A percentile compares a stretch with the other conserved stretches of the same genome.
These are phyloP conservation scores for Seira sanloemensis DNA, from an alignment of 2,888 invertebrate genomes.

Conservation along the genomic window DNA sequence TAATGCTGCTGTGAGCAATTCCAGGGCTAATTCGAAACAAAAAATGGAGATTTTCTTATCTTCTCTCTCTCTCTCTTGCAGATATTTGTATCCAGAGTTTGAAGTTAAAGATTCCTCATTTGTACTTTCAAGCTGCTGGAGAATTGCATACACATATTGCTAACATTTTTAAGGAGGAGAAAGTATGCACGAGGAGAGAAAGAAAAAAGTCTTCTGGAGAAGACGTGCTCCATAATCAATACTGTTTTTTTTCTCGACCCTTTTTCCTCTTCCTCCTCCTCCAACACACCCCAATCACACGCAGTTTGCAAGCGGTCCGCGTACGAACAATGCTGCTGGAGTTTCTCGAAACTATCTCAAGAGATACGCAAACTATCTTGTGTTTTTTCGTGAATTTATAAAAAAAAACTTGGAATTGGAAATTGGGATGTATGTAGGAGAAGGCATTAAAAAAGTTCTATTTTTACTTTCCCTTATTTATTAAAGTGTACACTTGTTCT, in stretches of 20 bases:
- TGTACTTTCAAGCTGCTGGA: not conserved
- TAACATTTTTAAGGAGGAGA: conserved; percentile 15
- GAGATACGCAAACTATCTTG: not conserved
- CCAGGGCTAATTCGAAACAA: conserved; percentile 11
- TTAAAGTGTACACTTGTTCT: not conserved
- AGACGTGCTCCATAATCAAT: conserved; percentile 17
- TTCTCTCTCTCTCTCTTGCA: too few relatives aligned
- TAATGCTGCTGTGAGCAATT: too few relatives aligned
- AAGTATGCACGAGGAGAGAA: conserved; percentile 10
- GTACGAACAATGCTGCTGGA: not conserved
- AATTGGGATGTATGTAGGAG: too few relatives aligned
- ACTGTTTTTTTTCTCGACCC: conserved; percentile 7
- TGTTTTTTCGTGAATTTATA: not conserved
- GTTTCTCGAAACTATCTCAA: not conserved
- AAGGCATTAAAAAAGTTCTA: not conserved
- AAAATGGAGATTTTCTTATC: conserved; percentile 1
- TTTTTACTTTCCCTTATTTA: conserved; percentile 3
- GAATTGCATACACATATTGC: too few relatives aligned
- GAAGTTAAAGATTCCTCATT: not conserved
- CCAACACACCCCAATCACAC: conserved; percentile 15
- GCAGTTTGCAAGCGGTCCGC: conserved; percentile 10
- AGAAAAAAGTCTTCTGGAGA: not conserved
- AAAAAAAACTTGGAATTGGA: too few relatives aligned
- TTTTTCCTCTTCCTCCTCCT: not conserved
- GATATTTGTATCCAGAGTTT: not conserved